Evolutionary conservation across 2,888 invertebrate genomes (phyloP), one percentile per base, ranked within the genome.

Genomic region (Drosophila ochracea): DNA sequence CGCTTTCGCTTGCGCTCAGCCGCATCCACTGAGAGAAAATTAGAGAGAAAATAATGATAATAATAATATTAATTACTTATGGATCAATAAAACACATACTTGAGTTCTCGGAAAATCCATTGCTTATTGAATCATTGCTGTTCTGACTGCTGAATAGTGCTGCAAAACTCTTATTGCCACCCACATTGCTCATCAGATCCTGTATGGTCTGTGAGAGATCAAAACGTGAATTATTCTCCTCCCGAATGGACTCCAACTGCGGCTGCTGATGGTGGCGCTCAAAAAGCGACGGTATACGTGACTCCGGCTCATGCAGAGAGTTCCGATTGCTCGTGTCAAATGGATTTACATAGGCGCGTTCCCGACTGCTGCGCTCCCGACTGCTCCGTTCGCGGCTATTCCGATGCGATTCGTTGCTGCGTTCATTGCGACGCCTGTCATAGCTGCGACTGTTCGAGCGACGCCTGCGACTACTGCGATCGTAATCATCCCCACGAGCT

Each of bases 1-100:
- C 96, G 96, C 80, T 91, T 91, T 0, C 91, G 89, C 53, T 91
- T 92, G 7, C 92, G 90, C 39, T 92, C 92, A 25, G 86, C 83
- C 19, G 86, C 92, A 59, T 92, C 92, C 75, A 83, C 91, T 92
- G 54, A 3, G 83, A 84, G 13, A 60, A 4, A 52, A 11, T 21
- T 28, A 41, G 19, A 62, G 16, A 2, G 9, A 10, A 11, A 35
- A 13, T 35, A 37, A 19, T 3, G 19, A 11, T 31, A 9, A 25
- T 21, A 47, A 16, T 47, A 47, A 4, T 9, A 16, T 2, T 2
- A 16, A 47, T 25, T 7, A 47, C 7, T 9, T 47, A 4, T 25
- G 47, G 16, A 25, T 4, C 3, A 47, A 9, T 25, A 47, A 16
- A 25, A 16, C 11, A 74, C 86, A 72, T 71, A 92, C 92, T 78